A percentile compares a stretch with the other conserved stretches of the same genome.
Conservation (phyloP, 2,113 vertebrate genomes). For the Seriola dumerili region DNA sequence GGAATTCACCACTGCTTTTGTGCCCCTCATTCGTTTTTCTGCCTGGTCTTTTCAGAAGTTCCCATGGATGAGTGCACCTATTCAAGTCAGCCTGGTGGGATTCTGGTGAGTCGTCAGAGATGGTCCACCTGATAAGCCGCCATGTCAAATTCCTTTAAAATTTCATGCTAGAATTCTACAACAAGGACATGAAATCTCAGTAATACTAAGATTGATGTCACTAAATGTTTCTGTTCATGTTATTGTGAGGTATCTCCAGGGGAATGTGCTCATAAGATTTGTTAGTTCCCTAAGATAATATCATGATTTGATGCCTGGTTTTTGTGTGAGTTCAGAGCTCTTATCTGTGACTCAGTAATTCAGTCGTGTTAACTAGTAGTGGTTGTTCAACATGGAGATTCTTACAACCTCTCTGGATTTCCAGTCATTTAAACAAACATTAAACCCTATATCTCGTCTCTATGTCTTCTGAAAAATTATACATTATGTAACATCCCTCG, state of each 20-base stretch:
- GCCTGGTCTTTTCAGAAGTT: constrained; percentile 88
- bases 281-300: background rate
- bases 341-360: background rate
- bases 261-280: constrained; percentile 1
- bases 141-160: constrained; percentile 34
- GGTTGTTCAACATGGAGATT: background rate
- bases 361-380: background rate
- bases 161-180: background rate
- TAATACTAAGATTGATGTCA: background rate
- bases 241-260: background rate
- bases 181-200: background rate
- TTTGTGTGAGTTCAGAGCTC: background rate
- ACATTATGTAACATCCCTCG: background rate
- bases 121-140: constrained; percentile 54
- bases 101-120: constrained; percentile 91
- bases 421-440: background rate
- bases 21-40: constrained; percentile 54
- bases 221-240: background rate
- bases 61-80: constrained; percentile 98
- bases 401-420: background rate
- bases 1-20: constrained; percentile 65
- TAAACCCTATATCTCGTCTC: background rate
- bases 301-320: background rate
- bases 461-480: background rate
- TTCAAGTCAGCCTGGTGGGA: constrained; percentile 96